Base-by-base conservation (phyloP, 2,888 invertebrate species). In the Pomacea canaliculata region DNA sequence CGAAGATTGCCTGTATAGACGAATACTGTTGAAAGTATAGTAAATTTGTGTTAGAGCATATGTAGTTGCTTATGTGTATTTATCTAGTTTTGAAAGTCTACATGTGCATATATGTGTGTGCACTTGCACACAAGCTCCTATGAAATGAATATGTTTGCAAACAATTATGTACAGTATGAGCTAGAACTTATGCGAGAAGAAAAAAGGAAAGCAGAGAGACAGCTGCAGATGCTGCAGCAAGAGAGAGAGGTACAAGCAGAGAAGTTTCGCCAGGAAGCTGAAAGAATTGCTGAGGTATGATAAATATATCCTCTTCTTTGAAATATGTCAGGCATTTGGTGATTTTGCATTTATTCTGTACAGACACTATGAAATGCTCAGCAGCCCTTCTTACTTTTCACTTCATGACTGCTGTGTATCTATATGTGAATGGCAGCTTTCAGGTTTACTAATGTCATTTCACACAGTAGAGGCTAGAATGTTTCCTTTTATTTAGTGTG, bases 161-260 rank as follows among this genome's bases (percentile, higher is more conserved):
- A 18, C 7, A 56, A 13, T 10, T 76, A n/a, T 70, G 65, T 70
- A 16, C 77, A 86, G 86, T 82, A 82, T 71, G 88, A 89, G 76
- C 77, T 89, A 74, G 86, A 88, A 63, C 79, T 82, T 70, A 82
- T 88, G 59, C 81, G 83, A 73, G 83, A 84, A 37, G 88, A 88
- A 77, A 88, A 89, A 72, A 76, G 75, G 56, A 73, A 81, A 70
- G 85, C 86, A 1, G 88, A 89, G 73, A 80, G 85, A 56, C 81
- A 83, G 65, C 70, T 89, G 37, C 74, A 79, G 51, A 75, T 84
- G 16, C 78, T 89, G 78, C 87, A 88, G 68, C 79, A 79, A 56
- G 85, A 86, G 72, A 83, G 87, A 67, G 78, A 78, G 46, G 72
- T 78, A 59, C 82, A 86, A 65, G 82, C 83, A 78, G 85, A 85